Evolutionary conservation across 2,888 invertebrate species (phyloP).

Genomic region (Drosophila mayaguana): DNA sequence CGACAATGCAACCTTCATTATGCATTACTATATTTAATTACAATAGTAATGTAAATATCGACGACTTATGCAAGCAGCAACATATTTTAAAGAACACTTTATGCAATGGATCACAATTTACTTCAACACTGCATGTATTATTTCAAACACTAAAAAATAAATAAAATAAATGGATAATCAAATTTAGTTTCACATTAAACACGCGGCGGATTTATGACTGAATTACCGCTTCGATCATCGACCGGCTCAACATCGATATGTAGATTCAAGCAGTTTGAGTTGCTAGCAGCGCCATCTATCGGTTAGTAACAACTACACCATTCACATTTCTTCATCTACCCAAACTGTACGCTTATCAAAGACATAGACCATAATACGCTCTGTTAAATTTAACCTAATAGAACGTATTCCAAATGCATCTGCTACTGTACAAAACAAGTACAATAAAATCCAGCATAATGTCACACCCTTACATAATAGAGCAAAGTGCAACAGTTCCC

Average conservation of each 20-base stretch:
- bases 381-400: constrained; percentile 1
- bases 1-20: constrained; percentile 17
- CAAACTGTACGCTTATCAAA: background rate
- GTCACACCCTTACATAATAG: background rate
- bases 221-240: background rate
- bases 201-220: background rate
- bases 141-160: background rate
- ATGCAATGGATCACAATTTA: background rate
- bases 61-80: background rate
- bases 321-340: background rate
- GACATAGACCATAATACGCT: background rate
- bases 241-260: constrained; percentile 2
- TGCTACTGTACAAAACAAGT: background rate
- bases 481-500: background rate
- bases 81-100: background rate
- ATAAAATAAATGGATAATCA: background rate
- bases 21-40: constrained; percentile 7
- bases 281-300: constrained; percentile 7
- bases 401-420: no score
- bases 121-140: background rate
- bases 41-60: no score
- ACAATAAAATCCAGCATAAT: background rate
- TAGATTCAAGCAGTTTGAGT: background rate
- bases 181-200: background rate
- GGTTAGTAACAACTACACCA: background rate